Conservation (phyloP, 2,888 invertebrate species). For the Blera fallax region DNA sequence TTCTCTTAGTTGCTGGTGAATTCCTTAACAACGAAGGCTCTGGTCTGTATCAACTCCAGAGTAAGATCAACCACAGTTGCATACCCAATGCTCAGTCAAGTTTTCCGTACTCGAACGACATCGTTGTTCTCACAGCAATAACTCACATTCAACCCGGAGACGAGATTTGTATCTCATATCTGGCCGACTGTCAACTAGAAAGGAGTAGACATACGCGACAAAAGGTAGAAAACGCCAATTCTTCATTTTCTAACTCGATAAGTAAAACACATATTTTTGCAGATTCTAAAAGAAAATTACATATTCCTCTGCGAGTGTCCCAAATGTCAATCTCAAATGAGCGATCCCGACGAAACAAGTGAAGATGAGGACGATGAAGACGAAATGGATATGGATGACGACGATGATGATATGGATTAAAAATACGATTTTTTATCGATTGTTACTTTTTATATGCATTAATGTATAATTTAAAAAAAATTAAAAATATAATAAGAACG, state of each 20-base stretch:
- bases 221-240: constrained; percentile 83
- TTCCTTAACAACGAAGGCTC: constrained; percentile 97
- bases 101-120: constrained; percentile 92
- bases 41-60: constrained; percentile 92
- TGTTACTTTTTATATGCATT: constrained; percentile 41
- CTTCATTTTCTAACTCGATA: neutral
- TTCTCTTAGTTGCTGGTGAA: constrained; percentile 81
- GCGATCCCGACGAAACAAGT: constrained; percentile 91
- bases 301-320: constrained; percentile 91
- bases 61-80: constrained; percentile 96
- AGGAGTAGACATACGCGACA: constrained; percentile 93
- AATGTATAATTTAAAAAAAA: constrained; percentile 35
- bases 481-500: constrained; percentile 65
- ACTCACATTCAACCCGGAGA: constrained; percentile 89
- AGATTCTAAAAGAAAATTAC: constrained; percentile 88
- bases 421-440: neutral
- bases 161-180: constrained; percentile 94
- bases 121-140: constrained; percentile 88
- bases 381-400: constrained; percentile 82
- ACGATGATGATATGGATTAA: constrained; percentile 75
- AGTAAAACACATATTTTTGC: constrained; percentile 37
- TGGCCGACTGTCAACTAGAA: constrained; percentile 91
- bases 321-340: constrained; percentile 88
- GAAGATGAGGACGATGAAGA: constrained; percentile 88
- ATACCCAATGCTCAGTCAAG: constrained; percentile 92